Percentiles rank a stretch among this genome's conserved stretches.
Conservation (phyloP, 1,140 invertebrate genomes). For the Habropoda laboriosa region DNA sequence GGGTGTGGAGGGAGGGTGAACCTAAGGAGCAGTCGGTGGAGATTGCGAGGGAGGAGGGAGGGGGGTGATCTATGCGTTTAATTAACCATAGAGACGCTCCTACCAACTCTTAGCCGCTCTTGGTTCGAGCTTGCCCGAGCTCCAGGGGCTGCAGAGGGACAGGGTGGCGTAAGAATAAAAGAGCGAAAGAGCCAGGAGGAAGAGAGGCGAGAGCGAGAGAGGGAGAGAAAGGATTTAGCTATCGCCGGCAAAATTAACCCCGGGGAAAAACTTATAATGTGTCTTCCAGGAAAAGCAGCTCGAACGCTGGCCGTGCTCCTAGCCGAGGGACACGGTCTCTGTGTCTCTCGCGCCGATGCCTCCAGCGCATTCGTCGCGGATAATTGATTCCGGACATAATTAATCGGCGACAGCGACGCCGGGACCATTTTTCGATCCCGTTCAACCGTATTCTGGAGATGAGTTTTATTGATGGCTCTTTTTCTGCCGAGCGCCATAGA, state of each 20-base stretch:
- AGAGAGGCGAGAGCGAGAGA: slow-evolving; percentile 12
- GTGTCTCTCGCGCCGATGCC: slow-evolving; percentile 35
- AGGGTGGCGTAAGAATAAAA: slow-evolving; percentile 60
- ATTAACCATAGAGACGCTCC: slow-evolving; percentile 81
- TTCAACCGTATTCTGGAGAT: background rate
- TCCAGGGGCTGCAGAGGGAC: slow-evolving; percentile 53
- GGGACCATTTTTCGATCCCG: background rate
- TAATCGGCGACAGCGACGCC: slow-evolving; percentile 46
- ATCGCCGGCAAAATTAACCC: slow-evolving; percentile 73
- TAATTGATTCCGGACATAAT: slow-evolving; percentile 67
- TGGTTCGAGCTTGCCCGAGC: slow-evolving; percentile 72
- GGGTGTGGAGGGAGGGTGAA: slow-evolving; percentile 9
- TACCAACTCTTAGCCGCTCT: slow-evolving; percentile 78
- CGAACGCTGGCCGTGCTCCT: too few species aligned
- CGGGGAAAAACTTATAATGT: slow-evolving; percentile 76
- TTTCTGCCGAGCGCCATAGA: too few species aligned
- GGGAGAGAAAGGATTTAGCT: slow-evolving; percentile 63
- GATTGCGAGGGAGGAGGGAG: slow-evolving; percentile 62
- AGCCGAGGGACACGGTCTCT: slow-evolving; percentile 25
- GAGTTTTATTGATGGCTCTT: background rate
- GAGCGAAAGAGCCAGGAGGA: slow-evolving; percentile 58
- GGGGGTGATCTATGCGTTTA: slow-evolving; percentile 80
- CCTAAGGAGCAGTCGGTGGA: slow-evolving; percentile 53
- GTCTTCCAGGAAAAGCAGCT: slow-evolving; percentile 70
- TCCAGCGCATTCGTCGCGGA: slow-evolving; percentile 51